These are phyloP conservation scores for Chloroceryle aenea DNA, from an alignment of 2,113 vertebrate genomes.

Conservation along the genomic window DNA sequence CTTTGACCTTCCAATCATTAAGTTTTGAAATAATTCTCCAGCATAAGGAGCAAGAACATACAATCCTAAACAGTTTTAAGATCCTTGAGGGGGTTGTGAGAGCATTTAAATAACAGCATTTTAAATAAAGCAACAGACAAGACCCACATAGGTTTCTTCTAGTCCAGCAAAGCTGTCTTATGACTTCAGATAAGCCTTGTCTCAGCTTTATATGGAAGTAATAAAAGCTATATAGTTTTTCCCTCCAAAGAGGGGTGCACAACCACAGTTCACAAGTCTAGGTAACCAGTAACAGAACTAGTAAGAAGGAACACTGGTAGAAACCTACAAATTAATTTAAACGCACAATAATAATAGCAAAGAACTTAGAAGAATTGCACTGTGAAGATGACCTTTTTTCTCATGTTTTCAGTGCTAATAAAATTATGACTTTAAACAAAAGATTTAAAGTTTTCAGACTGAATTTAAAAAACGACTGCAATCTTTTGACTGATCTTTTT, in stretches of 20 bases:
- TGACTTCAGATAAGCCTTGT: not conserved
- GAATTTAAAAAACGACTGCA: not conserved
- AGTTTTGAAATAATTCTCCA: not conserved
- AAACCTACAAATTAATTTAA: not conserved
- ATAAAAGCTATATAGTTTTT: not conserved
- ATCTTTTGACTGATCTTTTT: not conserved
- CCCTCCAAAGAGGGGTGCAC: fast-evolving
- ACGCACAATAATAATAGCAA: not conserved
- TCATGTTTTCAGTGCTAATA: not conserved
- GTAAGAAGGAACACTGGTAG: not conserved
- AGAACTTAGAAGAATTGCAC: not conserved
- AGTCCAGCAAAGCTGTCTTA: not conserved
- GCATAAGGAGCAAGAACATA: not conserved
- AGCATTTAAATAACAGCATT: not conserved
- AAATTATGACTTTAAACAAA: not conserved
- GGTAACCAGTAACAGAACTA: not conserved
- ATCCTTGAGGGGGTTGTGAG: not conserved
- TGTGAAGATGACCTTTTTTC: not conserved
- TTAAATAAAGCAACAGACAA: not conserved
- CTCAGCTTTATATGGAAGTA: not conserved
- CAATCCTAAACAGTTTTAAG: not conserved
- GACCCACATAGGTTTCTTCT: not conserved
- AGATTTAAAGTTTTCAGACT: not conserved
- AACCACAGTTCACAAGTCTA: not conserved
- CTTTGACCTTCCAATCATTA: not conserved